Base-by-base conservation (phyloP, 2,113 vertebrate species). In the Trachemys scripta region DNA sequence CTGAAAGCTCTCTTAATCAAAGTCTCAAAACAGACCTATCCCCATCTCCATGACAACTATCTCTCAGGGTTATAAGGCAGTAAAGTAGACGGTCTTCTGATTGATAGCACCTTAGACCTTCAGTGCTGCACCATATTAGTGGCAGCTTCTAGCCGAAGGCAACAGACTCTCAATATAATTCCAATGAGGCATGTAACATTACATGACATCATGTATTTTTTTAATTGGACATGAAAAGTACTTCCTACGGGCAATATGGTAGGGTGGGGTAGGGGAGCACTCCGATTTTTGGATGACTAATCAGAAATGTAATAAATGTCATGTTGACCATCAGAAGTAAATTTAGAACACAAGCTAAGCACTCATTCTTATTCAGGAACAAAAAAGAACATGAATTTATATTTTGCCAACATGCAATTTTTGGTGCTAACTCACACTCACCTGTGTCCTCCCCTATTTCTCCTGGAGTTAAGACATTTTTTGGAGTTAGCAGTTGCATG, bases 201-300 rank as follows among this genome's bases (percentile, higher is more conserved):
- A 10, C 5, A 1, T 47, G 94, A 65, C 78, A 88, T 1, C 0
- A 42, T 51, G 5, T 84, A 8, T 85, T 6, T 0, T 57, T 84
- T 54, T 92, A 83, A 94, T 88, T 47, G 91, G 81, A 85, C 92
- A 57, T 65, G 94, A 97, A 84, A 83, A 25, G 4, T 51, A 78
- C 25, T 78, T 90, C 31, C 65, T 83, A 16, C 31, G 31, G 81
- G 85, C 92, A 90, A 82, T 91, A 56, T 47, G 16, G 57, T 84
- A 81, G 57, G 4, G 57, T 84, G 79, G 57, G 4, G 35, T 4
- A 80, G 38, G 76, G 45, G n/a, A 72, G 19, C n/a, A 87, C 7
- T 45, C 29, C 59, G 35, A 57, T 56, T 90, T 87, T 80, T 57
- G 45, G 84, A 78, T 38, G 80, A 62, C 45, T 94, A 20, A 1